Base-by-base conservation (phyloP, 2,113 vertebrate genomes). In the Phasianus colchicus region DNA sequence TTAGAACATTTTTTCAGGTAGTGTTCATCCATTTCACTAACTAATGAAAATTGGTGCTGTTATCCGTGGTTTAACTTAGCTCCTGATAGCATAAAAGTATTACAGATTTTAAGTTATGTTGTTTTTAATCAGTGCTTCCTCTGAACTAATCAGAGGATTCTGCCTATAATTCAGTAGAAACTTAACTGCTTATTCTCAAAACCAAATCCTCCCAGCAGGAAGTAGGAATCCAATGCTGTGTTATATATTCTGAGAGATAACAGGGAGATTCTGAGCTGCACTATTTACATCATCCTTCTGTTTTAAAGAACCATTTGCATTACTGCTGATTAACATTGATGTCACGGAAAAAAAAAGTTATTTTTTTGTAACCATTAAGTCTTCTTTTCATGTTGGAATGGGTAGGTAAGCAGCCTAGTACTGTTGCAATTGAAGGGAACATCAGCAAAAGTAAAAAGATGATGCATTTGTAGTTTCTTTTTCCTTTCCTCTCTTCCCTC, bases 221-320 rank as follows among this genome's bases (percentile, higher is more conserved):
- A 74, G 29, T 17, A 90, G 48, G 22, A 92, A 73, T 76, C 54
- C 67, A 73, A 89, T 95, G 60, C 64, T 93, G 73, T 6, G 85
- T 89, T 63, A 58, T 66, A 61, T 88, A 29, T 81, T 47, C 30
- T 34, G 30, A 43, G 11, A 42, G 87, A 47, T 34, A 77, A 36
- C 0, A 63, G 75, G 45, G 48, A 70, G 45, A 19, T 45, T 79
- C 54, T 80, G 64, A 87, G 67, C 50, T 83, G 84, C 61, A 42
- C 63, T 82, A 65, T 42, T 94, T 20, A 24, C 25, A 14, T 64
- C 64, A 83, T 64, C 27, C 20, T 74, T 81, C 52, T 65, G 11
- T 61, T 87, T 82, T 86, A 69, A 67, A 70, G 50, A 61, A 80
- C 83, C 64, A 55, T 6, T 71, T 76, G 40, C 58, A 36, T 50